These are phyloP conservation scores for Pomacea maculata DNA, from an alignment of 1,140 invertebrate species.

Conservation along the genomic window DNA sequence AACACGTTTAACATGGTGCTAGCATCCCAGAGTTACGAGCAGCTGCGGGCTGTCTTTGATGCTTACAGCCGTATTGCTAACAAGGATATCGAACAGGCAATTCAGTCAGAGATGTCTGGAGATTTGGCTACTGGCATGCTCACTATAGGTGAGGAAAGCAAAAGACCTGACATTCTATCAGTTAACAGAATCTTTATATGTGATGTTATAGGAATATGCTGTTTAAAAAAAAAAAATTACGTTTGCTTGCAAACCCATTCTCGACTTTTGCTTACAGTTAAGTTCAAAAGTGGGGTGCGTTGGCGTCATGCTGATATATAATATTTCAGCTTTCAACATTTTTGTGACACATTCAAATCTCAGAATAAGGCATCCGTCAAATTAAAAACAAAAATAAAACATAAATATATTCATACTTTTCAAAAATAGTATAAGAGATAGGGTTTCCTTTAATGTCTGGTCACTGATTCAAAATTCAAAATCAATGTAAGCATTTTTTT, in stretches of 20 bases:
- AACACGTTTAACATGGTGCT: conserved; percentile 62
- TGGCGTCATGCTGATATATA: too few species aligned
- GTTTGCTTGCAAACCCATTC: not conserved
- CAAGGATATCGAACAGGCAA: conserved; percentile 58
- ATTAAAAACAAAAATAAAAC: too few species aligned
- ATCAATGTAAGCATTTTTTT: too few species aligned
- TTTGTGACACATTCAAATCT: too few species aligned
- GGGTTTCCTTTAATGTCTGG: too few species aligned
- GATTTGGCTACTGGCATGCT: conserved; percentile 61
- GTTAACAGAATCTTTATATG: too few species aligned
- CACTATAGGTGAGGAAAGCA: conserved; percentile 56
- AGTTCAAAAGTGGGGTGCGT: too few species aligned
- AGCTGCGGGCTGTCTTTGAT: conserved; percentile 62
- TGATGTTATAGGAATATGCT: not conserved
- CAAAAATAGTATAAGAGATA: too few species aligned
- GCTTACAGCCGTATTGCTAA: conserved; percentile 55
- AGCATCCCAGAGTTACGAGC: conserved; percentile 59
- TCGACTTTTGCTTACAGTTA: not conserved
- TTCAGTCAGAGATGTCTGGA: conserved; percentile 66
- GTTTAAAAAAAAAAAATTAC: not conserved
- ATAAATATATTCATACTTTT: too few species aligned
- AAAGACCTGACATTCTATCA: not conserved
- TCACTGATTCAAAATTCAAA: too few species aligned
- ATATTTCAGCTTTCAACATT: too few species aligned
- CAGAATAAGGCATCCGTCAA: too few species aligned